Evolutionary conservation across 1,140 invertebrate genomes (phyloP), one percentile per base, ranked within the genome.

Genomic region (Hesperophylax magnus): DNA sequence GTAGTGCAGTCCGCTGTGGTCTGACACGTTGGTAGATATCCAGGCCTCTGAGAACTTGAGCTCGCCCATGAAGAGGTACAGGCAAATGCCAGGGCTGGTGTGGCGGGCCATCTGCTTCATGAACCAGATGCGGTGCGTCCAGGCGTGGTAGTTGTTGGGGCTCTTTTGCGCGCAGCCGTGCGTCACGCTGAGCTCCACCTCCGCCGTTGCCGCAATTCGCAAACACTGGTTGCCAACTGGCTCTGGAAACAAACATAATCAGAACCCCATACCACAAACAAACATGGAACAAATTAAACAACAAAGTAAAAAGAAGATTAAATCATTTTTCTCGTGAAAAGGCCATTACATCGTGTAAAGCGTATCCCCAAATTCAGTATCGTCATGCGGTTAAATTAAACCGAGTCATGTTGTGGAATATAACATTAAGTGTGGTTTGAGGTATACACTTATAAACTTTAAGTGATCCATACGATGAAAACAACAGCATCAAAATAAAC

Each of bases 81-180:
- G 84, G 53, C 87, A 82, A 67, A 85, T 82, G 71, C 87, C 81
- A 80, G 84, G 84, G 82, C 85, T 86, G 61, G 84, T 87, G 39
- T 85, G 85, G 52, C 81, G 84, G 71, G 91, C 89, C 0, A 92
- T 85, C 79, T 91, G 89, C 71, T 94, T 90, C 1, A 96, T 79
- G 56, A 94, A 88, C 95, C 95, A 97, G 56, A 93, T 92, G 17
- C 96, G 91, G 87, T 98, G 96, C 85, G 93, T 96, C 97, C 97
- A 98, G 20, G 96, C 95, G 87, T 98, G 95, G 86, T 98, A 98
- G 87, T 98, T 98, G 85, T 95, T 97, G 2, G 93, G 90, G 86
- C 96, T 94, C 31, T 93, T 92, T 77, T 93, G 92, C 4, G 95
- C 92, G 85, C 94, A 91, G 20, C 20, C 24, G 7, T 22, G 27